Base-by-base conservation (phyloP, 2,113 vertebrate genomes). In the Oryzias woworae region DNA sequence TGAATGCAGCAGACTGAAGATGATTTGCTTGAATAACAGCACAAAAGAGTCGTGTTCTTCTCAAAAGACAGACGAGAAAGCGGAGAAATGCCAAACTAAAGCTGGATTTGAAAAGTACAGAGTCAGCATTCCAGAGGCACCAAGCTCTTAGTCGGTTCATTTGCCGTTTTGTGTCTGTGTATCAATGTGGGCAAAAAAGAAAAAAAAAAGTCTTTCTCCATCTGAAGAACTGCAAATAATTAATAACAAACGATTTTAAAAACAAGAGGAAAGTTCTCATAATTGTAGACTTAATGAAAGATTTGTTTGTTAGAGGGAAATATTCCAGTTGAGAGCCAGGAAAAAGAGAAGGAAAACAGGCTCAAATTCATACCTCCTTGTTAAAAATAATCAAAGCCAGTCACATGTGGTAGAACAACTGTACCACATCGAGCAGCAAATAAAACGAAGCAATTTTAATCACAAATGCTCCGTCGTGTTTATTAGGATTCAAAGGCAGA, bases 81-180 rank as follows among this genome's bases (percentile, higher is more conserved):
- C 41, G 17, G 54, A 73, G 58, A 55, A 79, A 73, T 60, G 53
- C 66, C 58, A 75, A 75, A 69, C 62, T 51, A 61, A 31, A 65
- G 54, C 57, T 77, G 83, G 78, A 76, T 15, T 54, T 78, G 82
- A 75, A 86, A 87, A 87, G 62, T 46, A 14, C 69, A 56, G 82
- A 78, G 59, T 88, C 83, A 85, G 85, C 83, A 87, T 88, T 88
- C 81, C 86, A 84, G 83, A 78, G 72, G 71, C 69, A 68, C 58
- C 62, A 62, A 79, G 76, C 71, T 85, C 71, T 84, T 82, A 69
- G 45, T 49, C 31, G 64, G 73, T 71, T 71, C 59, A 62, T 71
- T 83, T 80, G 67, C 71, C 59, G 70, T 52, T 58, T 63, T 63
- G 68, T 64, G 17, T 68, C 52, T 76, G 58, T 54, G 45, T 64